phyloP scores from a whole-genome alignment of 2,113 vertebrate genomes.

The Bungarus multicinctus region DNA sequence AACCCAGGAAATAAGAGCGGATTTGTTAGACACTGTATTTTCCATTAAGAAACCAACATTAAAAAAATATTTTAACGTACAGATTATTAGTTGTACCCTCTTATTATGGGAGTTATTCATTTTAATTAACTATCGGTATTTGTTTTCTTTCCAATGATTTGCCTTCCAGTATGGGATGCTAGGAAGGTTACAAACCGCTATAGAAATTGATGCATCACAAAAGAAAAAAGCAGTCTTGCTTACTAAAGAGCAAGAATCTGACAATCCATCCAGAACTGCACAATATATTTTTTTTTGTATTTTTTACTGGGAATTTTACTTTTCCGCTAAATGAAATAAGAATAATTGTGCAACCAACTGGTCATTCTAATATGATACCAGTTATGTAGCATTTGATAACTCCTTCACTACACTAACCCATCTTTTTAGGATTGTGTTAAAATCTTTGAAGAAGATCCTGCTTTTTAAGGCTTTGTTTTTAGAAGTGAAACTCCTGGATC shows the following conservation, averaged over 20 bases:
- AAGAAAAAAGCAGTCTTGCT: background rate
- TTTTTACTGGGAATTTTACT: background rate
- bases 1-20: slow-evolving; percentile 32
- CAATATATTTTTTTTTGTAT: background rate
- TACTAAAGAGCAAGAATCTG: background rate
- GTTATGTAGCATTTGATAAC: background rate
- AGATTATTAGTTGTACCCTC: slow-evolving; percentile 8
- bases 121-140: background rate
- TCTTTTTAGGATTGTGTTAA: background rate
- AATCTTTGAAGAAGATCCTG: background rate
- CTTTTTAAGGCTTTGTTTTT: background rate
- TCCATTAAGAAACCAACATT: slow-evolving; percentile 17
- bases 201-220: background rate
- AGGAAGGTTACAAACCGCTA: background rate
- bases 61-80: background rate
- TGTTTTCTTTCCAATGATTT: background rate
- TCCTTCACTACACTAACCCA: background rate
- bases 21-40: slow-evolving; percentile 46
- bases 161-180: background rate
- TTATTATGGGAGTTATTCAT: background rate
- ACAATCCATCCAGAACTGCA: background rate
- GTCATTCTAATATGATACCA: background rate
- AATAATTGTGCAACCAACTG: background rate
- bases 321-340: background rate
- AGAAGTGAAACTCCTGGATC: background rate